Evolutionary conservation across 2,113 vertebrate genomes (phyloP).

Genomic region (Nesogale talazaci): DNA sequence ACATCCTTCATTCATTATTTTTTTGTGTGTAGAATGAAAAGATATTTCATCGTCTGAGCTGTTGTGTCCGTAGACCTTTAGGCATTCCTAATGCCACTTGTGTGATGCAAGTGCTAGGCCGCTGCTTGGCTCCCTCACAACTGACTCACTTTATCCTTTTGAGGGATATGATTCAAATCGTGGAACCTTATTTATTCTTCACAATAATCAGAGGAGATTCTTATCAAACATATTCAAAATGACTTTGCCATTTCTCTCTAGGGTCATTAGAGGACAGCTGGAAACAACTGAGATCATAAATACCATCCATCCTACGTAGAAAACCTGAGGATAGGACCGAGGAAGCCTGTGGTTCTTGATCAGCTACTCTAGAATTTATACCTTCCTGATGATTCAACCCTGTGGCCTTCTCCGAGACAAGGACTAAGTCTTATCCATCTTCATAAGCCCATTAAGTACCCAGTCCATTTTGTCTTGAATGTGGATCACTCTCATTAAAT

Average conservation of each 20-base stretch:
- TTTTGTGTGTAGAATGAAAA: neutral
- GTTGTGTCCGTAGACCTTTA: neutral
- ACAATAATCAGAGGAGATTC: neutral
- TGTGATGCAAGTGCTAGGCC: too few species aligned
- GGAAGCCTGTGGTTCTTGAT: conserved; percentile 31
- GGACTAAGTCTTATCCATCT: neutral
- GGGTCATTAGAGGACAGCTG: neutral
- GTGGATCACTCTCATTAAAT: neutral
- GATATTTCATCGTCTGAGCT: neutral
- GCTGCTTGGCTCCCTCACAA: neutral
- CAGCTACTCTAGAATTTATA: neutral
- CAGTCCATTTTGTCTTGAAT: neutral
- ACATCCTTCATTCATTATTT: neutral
- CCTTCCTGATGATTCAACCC: neutral
- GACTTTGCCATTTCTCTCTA: neutral
- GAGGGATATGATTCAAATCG: neutral
- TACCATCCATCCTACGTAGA: neutral
- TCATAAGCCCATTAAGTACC: neutral
- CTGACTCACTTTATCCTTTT: neutral
- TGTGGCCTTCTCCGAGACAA: neutral
- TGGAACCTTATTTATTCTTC: neutral
- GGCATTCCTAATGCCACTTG: neutral
- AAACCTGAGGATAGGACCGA: neutral
- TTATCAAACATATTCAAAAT: neutral
- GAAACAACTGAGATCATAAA: conserved; percentile 35